Conservation (phyloP, 2,797 vertebrate genomes). For the Poeciliopsis presidionis region DNA sequence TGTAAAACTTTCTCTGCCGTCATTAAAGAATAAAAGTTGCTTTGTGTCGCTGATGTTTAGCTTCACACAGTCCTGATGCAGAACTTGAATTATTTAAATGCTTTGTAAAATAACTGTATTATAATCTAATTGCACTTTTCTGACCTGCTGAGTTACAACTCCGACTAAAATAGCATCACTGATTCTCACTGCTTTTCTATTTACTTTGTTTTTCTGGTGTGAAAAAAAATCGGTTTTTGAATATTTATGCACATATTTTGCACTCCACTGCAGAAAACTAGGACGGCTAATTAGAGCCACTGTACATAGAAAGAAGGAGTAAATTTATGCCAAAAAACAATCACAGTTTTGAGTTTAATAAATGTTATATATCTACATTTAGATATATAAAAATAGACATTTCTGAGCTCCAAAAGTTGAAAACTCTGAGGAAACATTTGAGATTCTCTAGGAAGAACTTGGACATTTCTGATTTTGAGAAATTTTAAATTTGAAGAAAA, state of each 20-base stretch:
- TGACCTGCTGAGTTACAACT: not conserved
- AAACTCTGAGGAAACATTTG: no score
- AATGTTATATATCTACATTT: no score
- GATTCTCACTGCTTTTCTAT: not conserved
- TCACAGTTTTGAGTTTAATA: no score
- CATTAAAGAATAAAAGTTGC: not conserved
- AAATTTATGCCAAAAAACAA: no score
- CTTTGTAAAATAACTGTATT: not conserved
- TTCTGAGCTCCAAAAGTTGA: no score
- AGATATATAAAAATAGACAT: no score
- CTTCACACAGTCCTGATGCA: not conserved
- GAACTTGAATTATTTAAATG: not conserved
- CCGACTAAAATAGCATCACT: not conserved
- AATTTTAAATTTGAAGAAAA: no score
- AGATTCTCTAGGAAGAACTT: no score
- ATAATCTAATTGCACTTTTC: not conserved
- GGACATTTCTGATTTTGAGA: no score
- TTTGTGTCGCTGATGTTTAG: not conserved
- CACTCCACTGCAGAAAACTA: not conserved
- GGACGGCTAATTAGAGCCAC: no score
- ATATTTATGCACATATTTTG: not conserved
- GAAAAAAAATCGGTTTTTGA: not conserved
- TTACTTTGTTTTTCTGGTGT: not conserved
- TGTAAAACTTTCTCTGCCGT: not conserved
- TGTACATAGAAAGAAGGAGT: no score